Evolutionary conservation across 2,888 invertebrate genomes (phyloP), one percentile per base, ranked within the genome.

Genomic region (Phrixothrix hirtus): DNA sequence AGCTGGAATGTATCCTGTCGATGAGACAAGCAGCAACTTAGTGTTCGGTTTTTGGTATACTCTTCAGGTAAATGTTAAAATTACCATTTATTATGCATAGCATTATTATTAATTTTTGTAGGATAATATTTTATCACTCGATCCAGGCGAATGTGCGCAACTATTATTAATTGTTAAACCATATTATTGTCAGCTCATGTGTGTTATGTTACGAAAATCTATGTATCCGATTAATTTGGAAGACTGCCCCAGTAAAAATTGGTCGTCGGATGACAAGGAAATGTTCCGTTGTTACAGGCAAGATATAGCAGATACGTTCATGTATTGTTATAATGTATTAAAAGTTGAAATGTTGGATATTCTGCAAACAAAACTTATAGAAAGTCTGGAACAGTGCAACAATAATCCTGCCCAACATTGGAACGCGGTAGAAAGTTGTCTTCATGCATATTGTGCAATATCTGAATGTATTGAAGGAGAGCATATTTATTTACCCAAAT

Each of bases 21-120:
- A 95, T 67, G 96, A 95, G 76, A 87, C 85, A 0, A 85, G 89
- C 55, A 95, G 94, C 69, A 89, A 87, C 52, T 81, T 93, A 58
- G 84, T 92, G 0, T 88, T 95, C 76, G 89, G 90, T 1, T 92
- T 95, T 74, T 95, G 95, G 95, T 95, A 92, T 72, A 86, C 89
- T 46, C 75, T 95, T 42, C 95, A 95, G 81, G 91, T 89, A 67
- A 73, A 69, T 53, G n/a, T n/a, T n/a, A n/a, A n/a, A n/a, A n/a
- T n/a, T n/a, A n/a, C n/a, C n/a, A n/a, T n/a, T n/a, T n/a, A n/a
- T n/a, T n/a, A n/a, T n/a, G n/a, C n/a, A n/a, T n/a, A n/a, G n/a
- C n/a, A n/a, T n/a, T n/a, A n/a, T n/a, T n/a, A n/a, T n/a, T n/a
- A n/a, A n/a, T n/a, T n/a, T n/a, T 62, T 66, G 9, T 69, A 87